Evolutionary conservation across 2,113 vertebrate genomes (phyloP).

Genomic region (Nerophis ophidion): DNA sequence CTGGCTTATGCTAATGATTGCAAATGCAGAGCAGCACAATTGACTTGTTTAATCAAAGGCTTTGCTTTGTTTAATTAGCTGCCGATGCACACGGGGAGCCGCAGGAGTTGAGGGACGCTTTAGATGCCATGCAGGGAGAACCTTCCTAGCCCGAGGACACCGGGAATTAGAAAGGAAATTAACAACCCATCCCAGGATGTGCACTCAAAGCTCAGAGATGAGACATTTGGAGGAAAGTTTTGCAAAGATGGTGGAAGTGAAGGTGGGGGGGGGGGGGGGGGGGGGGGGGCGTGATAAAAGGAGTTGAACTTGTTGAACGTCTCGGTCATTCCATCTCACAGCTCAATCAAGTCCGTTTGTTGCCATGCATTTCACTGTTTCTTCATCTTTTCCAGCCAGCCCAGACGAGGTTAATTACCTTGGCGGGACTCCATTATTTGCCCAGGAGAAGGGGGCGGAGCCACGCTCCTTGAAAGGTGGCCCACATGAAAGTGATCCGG

Average conservation of each 20-base stretch:
- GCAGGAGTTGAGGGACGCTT: slow-evolving; percentile 22
- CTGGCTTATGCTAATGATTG: slow-evolving; percentile 64
- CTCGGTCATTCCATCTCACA: no score
- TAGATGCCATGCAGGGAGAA: slow-evolving; percentile 23
- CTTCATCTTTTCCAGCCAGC: slow-evolving; percentile 15
- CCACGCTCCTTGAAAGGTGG: slow-evolving; percentile 27
- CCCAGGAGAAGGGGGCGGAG: slow-evolving; percentile 17
- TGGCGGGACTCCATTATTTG: slow-evolving; percentile 38
- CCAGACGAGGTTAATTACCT: slow-evolving; percentile 55
- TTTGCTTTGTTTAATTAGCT: slow-evolving; percentile 71
- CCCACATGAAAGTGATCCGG: slow-evolving; percentile 29
- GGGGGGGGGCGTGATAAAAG: no score
- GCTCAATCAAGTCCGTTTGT: neutral
- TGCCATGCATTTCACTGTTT: slow-evolving; percentile 10
- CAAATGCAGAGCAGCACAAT: slow-evolving; percentile 68
- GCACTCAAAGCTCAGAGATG: slow-evolving; percentile 60
- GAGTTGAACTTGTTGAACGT: no score
- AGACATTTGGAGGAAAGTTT: slow-evolving; percentile 29
- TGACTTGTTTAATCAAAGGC: slow-evolving; percentile 71
- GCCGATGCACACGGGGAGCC: slow-evolving; percentile 53
- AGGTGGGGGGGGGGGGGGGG: no score
- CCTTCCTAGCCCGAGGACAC: slow-evolving; percentile 64
- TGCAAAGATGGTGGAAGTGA: no score
- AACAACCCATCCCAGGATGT: slow-evolving; percentile 58
- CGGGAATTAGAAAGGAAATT: slow-evolving; percentile 69